phyloP scores from a whole-genome alignment of 2,797 vertebrate species.

The Eptatretus atami region DNA sequence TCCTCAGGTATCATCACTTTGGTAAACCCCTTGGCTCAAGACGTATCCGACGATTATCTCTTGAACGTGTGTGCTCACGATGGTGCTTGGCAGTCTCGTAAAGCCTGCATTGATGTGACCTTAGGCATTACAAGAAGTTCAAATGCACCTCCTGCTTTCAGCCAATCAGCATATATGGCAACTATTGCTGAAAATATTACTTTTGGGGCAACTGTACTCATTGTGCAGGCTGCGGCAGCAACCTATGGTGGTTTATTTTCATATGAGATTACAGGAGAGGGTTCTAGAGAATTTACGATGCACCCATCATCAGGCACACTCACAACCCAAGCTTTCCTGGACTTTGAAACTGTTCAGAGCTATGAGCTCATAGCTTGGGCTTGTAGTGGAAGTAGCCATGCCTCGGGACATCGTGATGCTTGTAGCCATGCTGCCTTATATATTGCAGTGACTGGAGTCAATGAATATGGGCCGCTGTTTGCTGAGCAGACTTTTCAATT shows the following conservation, averaged over 20 bases:
- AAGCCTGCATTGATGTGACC: constrained; percentile 41
- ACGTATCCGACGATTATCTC: constrained; percentile 38
- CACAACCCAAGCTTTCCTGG: constrained; percentile 92
- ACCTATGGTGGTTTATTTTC: constrained; percentile 26
- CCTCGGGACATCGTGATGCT: constrained; percentile 52
- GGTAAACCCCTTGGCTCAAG: constrained; percentile 42
- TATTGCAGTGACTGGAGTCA: constrained; percentile 60
- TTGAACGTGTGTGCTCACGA: constrained; percentile 48
- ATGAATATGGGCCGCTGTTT: constrained; percentile 88
- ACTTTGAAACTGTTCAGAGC: constrained; percentile 78
- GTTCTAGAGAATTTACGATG: constrained; percentile 81
- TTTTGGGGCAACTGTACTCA: constrained; percentile 67
- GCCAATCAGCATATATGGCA: constrained; percentile 47
- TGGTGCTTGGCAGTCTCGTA: constrained; percentile 66
- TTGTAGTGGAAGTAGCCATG: constrained; percentile 80
- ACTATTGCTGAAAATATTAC: constrained; percentile 69
- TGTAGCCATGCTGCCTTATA: constrained; percentile 68
- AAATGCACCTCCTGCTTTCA: constrained; percentile 58
- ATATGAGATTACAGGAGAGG: constrained; percentile 57
- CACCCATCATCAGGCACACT: constrained; percentile 71
- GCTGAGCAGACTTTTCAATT: constrained; percentile 94
- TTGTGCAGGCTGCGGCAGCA: constrained; percentile 38
- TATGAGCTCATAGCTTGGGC: constrained; percentile 75
- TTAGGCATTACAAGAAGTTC: constrained; percentile 55
- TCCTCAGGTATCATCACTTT: constrained; percentile 46